Base-by-base conservation (phyloP, 2,888 invertebrate species). In the Ceraclea dissimilis region DNA sequence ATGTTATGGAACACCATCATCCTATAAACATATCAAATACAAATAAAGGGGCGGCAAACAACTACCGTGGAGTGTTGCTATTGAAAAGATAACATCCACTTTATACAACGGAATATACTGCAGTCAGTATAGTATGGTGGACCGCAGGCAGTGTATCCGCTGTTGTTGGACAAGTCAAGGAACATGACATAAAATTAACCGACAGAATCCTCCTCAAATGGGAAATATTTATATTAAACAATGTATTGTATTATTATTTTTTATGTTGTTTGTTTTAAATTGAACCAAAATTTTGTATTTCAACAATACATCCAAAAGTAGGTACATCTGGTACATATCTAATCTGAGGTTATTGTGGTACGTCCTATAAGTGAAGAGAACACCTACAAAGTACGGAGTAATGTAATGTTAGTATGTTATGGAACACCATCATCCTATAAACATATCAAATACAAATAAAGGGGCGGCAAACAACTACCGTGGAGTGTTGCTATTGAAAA, bases 401-500 rank as follows among this genome's bases (percentile, higher is more conserved):
- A n/a, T 26, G 26, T 26, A 6, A 26, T 26, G 26, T 26, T 26
- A 26, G 26, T 26, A 39, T 39, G 39, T 39, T 39, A 39, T 16
- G 13, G 16, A 16, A 4, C 16, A 4, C 39, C 5, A 16, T 5
- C 4, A 16, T 8, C 13, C 51, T 55, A 58, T 59, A 58, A 61
- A 61, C 52, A 50, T 53, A 39, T 47, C 51, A 34, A 21, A 44
- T n/a, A 39, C 50, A 50, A 46, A 49, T 39, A 13, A 39, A 39
- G 16, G 39, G 52, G 58, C 57, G 56, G 56, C 51, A 48, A 51
- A 48, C 56, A 46, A 39, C 31, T 48, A 49, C 59, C 61, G 44
- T 54, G 56, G 56, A 61, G 61, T 61, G 61, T 61, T 57, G 43
- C 61, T 59, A 61, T 61, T 61, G 61, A 61, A 61, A 61, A 61